Evolutionary conservation across 2,888 invertebrate genomes (phyloP), one percentile per base, ranked within the genome.

Genomic region (Bellardia pandia): DNA sequence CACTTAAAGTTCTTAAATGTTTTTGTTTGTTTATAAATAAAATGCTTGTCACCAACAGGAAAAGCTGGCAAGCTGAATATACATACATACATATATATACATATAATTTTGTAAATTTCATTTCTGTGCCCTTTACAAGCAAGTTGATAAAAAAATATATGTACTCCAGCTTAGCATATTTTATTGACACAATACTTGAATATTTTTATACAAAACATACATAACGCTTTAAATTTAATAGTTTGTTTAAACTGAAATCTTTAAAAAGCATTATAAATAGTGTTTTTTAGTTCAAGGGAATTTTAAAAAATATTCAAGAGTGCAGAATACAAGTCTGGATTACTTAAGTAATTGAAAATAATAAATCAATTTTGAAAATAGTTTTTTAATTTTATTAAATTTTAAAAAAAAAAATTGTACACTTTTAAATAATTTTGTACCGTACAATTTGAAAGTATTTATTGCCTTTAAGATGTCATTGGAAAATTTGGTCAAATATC

Each of bases 1-100:
- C 83, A 86, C 88, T 88, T 88, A 86, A 88, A 88, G 86, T 86
- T 76, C 74, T 84, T 80, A 75, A 84, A 86, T 86, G 80, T 80
- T 84, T 79, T 86, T 86, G 75, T 84, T 80, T 86, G 86, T 74
- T 86, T 86, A 60, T 84, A 76, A 76, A 76, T 80, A 84, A 77
- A 80, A 76, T 82, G 4, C 79, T 84, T 84, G 84, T 86, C 86
- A 86, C 84, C 76, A 84, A 80, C 76, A 86, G 84, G 42, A 84
- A 80, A 71, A 64, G 64, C 56, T 64, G 56, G 45, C 48, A 58
- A 69, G 14, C 6, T 30, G 40, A 72, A 58, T 37, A 37, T 37
- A 13, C 51, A 33, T 23, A 56, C 16, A 51, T 68, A 23, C 37
- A 23, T 23, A 51, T 68, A 23, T 48, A 23, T 23, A 23, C 23